These are phyloP conservation scores for Galaxea fascicularis DNA, from an alignment of 92 coral and sea anemone genomes.

Conservation along the genomic window DNA sequence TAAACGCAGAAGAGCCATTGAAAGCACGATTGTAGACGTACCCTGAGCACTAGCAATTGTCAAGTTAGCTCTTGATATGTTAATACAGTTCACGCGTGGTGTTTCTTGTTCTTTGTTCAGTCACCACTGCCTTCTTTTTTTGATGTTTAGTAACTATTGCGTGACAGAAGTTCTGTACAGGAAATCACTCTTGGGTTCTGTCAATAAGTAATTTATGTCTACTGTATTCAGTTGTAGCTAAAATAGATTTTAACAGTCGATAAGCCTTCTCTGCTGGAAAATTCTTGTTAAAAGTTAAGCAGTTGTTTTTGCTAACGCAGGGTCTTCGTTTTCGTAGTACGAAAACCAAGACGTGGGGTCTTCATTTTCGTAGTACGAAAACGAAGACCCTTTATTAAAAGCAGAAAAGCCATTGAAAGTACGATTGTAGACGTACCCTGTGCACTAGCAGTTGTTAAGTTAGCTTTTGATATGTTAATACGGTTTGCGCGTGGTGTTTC, in stretches of 20 bases:
- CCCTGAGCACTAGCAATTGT: too few relatives aligned
- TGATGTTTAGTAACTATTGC: not conserved
- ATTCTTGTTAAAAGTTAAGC: conserved; percentile 16
- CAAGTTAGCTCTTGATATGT: too few relatives aligned
- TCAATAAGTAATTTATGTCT: conserved; percentile 10
- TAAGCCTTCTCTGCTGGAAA: too few relatives aligned
- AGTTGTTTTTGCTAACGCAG: not conserved
- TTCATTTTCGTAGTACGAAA: not conserved
- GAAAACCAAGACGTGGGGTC: not conserved
- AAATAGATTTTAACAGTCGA: too few relatives aligned
- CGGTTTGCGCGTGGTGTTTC: too few relatives aligned
- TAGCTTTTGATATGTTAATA: too few relatives aligned
- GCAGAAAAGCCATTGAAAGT: not conserved
- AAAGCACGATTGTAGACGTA: too few relatives aligned
- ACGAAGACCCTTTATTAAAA: conserved; percentile 3
- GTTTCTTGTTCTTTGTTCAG: too few relatives aligned
- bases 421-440: not conserved
- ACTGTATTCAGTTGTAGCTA: conserved; percentile 9
- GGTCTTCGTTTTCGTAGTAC: not conserved
- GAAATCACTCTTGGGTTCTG: not conserved
- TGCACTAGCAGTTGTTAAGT: not conserved
- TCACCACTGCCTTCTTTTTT: too few relatives aligned
- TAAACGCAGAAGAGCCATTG: too few relatives aligned
- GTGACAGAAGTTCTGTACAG: conserved; percentile 4
- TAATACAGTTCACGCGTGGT: not conserved